Percentiles rank a stretch among this genome's conserved stretches.
Conservation (phyloP, 2,888 invertebrate species). For the Eupelmus urozonus region DNA sequence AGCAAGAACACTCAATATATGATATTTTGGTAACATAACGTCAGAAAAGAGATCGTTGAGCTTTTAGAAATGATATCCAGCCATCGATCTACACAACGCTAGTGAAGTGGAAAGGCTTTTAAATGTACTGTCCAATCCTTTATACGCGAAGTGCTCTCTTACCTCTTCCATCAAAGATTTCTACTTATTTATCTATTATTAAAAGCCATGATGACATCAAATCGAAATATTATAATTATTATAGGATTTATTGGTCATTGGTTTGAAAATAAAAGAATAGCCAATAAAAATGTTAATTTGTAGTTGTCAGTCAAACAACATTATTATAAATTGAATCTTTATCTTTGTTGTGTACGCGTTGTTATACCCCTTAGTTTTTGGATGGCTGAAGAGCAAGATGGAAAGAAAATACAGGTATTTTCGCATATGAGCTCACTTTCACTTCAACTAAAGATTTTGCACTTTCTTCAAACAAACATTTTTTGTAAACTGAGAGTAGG, state of each 20-base stretch:
- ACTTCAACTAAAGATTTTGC: not conserved
- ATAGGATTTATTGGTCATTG: no score
- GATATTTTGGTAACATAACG: conserved; percentile 2
- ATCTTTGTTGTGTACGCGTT: no score
- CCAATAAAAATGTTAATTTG: no score
- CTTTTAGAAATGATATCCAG: conserved; percentile 22
- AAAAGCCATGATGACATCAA: not conserved
- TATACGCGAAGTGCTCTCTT: not conserved
- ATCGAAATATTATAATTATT: no score
- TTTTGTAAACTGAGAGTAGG: not conserved
- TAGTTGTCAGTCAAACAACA: no score
- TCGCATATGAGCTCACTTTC: not conserved
- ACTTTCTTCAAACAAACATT: no score
- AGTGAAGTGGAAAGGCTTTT: conserved; percentile 14
- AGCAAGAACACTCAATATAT: not conserved
- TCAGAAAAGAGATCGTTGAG: conserved; percentile 10
- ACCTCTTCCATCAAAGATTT: conserved; percentile 19
- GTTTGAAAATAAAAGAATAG: no score
- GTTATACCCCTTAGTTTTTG: no score
- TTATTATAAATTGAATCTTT: no score
- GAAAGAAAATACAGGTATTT: no score
- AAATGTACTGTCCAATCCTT: conserved; percentile 17
- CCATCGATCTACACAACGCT: conserved; percentile 16
- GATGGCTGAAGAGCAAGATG: no score
- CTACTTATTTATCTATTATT: conserved; percentile 16